These are phyloP conservation scores for Zelleria hepariella DNA, from an alignment of 2,888 invertebrate species.

Conservation along the genomic window DNA sequence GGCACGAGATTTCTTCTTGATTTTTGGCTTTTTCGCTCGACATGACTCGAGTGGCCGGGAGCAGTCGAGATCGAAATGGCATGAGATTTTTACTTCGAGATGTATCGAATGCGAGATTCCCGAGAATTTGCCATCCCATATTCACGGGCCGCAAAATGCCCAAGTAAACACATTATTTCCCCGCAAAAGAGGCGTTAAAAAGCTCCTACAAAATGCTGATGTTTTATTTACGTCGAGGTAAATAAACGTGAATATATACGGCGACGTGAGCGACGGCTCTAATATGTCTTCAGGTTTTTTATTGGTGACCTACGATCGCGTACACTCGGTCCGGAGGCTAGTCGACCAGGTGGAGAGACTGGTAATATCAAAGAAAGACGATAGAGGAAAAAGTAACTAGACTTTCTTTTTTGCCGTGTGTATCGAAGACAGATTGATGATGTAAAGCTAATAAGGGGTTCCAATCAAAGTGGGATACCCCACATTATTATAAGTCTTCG, in stretches of 20 bases:
- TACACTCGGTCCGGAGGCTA: not conserved
- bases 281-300: not conserved
- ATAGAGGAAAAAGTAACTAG: no score
- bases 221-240: not conserved
- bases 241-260: not conserved
- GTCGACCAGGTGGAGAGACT: not conserved
- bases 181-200: not conserved
- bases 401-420: no score
- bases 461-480: no score
- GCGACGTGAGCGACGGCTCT: not conserved
- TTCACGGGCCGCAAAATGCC: not conserved
- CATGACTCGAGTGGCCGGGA: no score
- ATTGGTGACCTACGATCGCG: not conserved
- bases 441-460: no score
- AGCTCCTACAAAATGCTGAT: not conserved
- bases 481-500: no score
- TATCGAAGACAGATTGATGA: no score
- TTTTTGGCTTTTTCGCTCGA: no score
- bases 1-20: no score
- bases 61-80: no score
- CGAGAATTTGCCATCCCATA: not conserved
- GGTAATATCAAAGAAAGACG: no score
- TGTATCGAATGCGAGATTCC: not conserved
- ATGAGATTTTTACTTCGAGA: no score
- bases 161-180: not conserved